Evolutionary conservation across 2,888 invertebrate species (phyloP).

Genomic region (Eulithis prunata): DNA sequence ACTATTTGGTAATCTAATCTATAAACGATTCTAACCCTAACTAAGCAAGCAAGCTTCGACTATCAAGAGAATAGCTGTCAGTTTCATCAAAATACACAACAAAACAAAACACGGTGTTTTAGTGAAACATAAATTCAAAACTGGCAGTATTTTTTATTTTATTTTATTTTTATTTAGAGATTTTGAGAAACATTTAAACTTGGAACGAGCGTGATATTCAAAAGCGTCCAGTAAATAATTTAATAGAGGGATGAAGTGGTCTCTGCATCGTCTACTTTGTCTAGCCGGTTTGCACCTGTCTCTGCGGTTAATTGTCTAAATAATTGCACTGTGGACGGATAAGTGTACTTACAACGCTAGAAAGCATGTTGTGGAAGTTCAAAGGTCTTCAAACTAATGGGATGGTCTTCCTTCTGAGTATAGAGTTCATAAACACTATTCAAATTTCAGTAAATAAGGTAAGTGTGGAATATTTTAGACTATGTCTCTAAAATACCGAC

Average conservation of each 20-base stretch:
- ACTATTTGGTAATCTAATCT: too few species aligned
- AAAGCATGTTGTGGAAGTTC: slow-evolving; percentile 21
- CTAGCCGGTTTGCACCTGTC: slow-evolving; percentile 56
- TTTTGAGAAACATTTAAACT: slow-evolving; percentile 8
- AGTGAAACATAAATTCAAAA: too few species aligned
- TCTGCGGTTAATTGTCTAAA: slow-evolving; percentile 67
- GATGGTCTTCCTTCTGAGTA: neutral
- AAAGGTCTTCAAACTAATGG: slow-evolving; percentile 17
- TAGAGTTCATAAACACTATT: neutral
- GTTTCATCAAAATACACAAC: too few species aligned
- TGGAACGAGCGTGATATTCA: slow-evolving; percentile 18
- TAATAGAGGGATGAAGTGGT: slow-evolving; percentile 30
- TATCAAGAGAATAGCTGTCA: too few species aligned
- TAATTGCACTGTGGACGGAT: slow-evolving; percentile 60
- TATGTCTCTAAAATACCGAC: too few species aligned
- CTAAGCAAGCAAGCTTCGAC: too few species aligned
- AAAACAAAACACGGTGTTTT: too few species aligned
- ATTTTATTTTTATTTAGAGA: too few species aligned
- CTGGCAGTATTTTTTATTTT: too few species aligned
- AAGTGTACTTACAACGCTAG: slow-evolving; percentile 18
- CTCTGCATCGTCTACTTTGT: slow-evolving; percentile 24
- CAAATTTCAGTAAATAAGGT: too few species aligned
- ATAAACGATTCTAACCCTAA: too few species aligned
- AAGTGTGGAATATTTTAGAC: too few species aligned
- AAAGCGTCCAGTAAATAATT: slow-evolving; percentile 33